Evolutionary conservation across 2,113 vertebrate genomes (phyloP).

Genomic region (Clarias batrachus): DNA sequence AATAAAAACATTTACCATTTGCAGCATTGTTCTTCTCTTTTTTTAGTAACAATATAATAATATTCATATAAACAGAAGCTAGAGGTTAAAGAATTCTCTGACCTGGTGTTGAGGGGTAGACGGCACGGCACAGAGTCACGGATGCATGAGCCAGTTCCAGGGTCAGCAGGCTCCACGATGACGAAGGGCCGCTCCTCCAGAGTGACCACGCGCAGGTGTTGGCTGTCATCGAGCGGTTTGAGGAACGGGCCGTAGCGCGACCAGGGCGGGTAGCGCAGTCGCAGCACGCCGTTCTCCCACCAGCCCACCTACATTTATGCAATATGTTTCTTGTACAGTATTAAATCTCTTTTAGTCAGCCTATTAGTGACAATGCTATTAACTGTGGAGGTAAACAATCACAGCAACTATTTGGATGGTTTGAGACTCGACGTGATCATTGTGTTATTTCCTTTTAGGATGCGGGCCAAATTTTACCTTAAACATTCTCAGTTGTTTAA

Average conservation of each 20-base stretch:
- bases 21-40: background rate
- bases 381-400: background rate
- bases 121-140: slow-evolving; percentile 91
- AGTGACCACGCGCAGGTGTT: slow-evolving; percentile 88
- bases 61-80: background rate
- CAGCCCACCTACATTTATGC: slow-evolving; percentile 80
- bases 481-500: background rate
- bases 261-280: slow-evolving; percentile 84
- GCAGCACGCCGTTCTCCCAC: slow-evolving; percentile 86
- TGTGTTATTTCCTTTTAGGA: background rate
- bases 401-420: background rate
- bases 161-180: slow-evolving; percentile 87
- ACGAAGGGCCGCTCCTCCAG: slow-evolving; percentile 91
- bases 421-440: background rate
- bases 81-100: slow-evolving; percentile 5
- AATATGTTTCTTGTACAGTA: slow-evolving; percentile 14
- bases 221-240: slow-evolving; percentile 84
- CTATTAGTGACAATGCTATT: background rate
- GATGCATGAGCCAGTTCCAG: slow-evolving; percentile 88
- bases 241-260: slow-evolving; percentile 88
- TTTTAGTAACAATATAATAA: background rate
- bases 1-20: background rate
- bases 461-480: background rate
- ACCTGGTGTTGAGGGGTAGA: slow-evolving; percentile 86
- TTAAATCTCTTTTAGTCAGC: slow-evolving; percentile 23